Base-by-base conservation (phyloP, 2,113 vertebrate species). In the Mugil cephalus region DNA sequence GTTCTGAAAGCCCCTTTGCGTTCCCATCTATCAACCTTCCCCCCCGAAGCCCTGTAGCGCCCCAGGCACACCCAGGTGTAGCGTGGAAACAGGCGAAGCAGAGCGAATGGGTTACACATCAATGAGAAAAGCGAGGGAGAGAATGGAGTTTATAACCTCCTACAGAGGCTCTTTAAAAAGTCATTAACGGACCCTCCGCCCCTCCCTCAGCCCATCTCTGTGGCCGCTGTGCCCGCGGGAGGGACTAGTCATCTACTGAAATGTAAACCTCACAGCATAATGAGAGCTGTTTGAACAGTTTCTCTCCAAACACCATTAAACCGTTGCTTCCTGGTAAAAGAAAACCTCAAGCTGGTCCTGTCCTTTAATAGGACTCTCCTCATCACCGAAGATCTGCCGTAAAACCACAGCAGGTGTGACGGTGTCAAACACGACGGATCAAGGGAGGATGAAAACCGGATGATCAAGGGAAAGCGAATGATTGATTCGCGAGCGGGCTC, bases 101-200 rank as follows among this genome's bases (percentile, higher is more conserved):
- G 52, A 84, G 79, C 68, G 1, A 90, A 87, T 80, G 55, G 78
- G 77, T 85, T 84, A 82, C 69, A 81, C 78, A 77, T 63, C 40
- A 79, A 35, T 72, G 74, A 60, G 68, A 64, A 51, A 80, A 79
- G 61, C 18, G 30, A 24, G 83, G 58, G 72, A 48, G 48, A 77
- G 65, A 74, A 60, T 39, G 17, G 43, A 66, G 73, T 84, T 85
- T 79, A 74, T 65, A 79, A 78, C 61, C 55, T 63, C 74, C 50
- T 58, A 69, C 74, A 19, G 55, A 82, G 66, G 63, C 54, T 89
- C 83, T 87, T 89, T 87, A 82, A 85, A 91, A 89, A 88, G 64
- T 60, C 50, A 51, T 88, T 88, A 86, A 13, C 35, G 43, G 43
- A 30, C 34, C 64, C 36, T 36, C n/a, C 14, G 24, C 40, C 38